Conservation (phyloP, 2,113 vertebrate genomes). For the Anas platyrhynchos region DNA sequence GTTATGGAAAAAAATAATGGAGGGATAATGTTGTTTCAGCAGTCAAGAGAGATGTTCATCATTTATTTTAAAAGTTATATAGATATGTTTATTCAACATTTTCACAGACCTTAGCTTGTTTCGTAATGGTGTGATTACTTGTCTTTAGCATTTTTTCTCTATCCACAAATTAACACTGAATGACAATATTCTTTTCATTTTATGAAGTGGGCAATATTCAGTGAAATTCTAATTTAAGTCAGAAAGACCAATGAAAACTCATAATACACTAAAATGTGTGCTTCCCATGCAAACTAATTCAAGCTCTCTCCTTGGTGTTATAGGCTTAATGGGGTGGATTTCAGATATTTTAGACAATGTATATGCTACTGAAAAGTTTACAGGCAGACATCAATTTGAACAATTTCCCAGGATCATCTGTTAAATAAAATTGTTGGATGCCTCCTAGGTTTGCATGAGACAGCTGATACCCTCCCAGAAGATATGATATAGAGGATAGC, state of each 20-base stretch:
- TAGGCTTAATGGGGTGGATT: background rate
- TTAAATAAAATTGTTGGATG: background rate
- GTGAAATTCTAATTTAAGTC: background rate
- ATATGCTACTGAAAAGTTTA: background rate
- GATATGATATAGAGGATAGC: background rate
- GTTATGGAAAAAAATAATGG: background rate
- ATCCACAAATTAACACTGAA: background rate
- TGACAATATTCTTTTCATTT: background rate
- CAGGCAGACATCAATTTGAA: background rate
- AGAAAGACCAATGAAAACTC: background rate
- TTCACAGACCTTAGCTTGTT: background rate
- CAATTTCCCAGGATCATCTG: background rate
- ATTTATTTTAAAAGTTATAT: background rate
- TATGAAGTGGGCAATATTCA: background rate
- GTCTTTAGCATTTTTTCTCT: background rate
- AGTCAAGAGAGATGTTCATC: background rate
- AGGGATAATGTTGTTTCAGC: constrained; percentile 1
- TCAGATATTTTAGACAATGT: background rate
- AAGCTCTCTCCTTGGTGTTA: background rate
- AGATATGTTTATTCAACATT: background rate
- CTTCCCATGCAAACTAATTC: background rate
- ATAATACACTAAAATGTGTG: background rate
- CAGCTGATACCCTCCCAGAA: background rate
- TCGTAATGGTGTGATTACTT: background rate
- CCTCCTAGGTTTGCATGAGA: background rate